A percentile compares a stretch with the other conserved stretches of the same genome.
Conservation (phyloP, 2,888 invertebrate species). For the Amphipoea oculea region DNA sequence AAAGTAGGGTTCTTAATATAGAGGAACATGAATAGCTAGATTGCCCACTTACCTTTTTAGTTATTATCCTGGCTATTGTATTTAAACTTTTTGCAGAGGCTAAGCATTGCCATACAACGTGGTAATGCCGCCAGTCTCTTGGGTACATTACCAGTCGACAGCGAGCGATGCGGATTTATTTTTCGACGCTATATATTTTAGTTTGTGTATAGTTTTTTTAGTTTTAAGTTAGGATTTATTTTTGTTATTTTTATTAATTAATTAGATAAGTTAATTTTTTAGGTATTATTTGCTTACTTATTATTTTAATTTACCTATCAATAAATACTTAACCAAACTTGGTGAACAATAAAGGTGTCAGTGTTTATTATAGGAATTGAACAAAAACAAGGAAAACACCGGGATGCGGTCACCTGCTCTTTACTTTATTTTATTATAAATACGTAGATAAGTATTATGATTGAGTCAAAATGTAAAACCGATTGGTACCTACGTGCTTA, state of each 20-base stretch:
- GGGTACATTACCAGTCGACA: no score
- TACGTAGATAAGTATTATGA: not conserved
- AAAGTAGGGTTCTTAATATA: not conserved
- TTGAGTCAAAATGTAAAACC: not conserved
- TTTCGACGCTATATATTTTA: no score
- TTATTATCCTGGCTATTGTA: not conserved
- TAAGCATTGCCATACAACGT: no score
- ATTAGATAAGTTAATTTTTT: no score
- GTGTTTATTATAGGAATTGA: not conserved
- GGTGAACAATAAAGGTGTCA: not conserved
- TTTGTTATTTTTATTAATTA: no score
- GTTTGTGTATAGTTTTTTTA: no score
- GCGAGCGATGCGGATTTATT: no score
- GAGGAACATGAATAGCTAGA: not conserved
- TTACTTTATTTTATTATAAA: slow-evolving; percentile 1
- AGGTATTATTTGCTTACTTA: no score
- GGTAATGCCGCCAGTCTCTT: no score
- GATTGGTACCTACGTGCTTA: slow-evolving; percentile 30
- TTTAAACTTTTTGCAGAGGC: not conserved
- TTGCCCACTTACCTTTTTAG: not conserved
- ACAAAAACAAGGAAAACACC: slow-evolving; percentile 35
- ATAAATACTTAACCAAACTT: no score
- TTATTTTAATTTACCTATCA: no score
- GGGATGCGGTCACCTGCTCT: not conserved
- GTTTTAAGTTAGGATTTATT: no score